A percentile compares a stretch with the other conserved stretches of the same genome.
These are phyloP conservation scores for Paratrypauchen microcephalus DNA, from an alignment of 2,797 vertebrate genomes.

Conservation along the genomic window DNA sequence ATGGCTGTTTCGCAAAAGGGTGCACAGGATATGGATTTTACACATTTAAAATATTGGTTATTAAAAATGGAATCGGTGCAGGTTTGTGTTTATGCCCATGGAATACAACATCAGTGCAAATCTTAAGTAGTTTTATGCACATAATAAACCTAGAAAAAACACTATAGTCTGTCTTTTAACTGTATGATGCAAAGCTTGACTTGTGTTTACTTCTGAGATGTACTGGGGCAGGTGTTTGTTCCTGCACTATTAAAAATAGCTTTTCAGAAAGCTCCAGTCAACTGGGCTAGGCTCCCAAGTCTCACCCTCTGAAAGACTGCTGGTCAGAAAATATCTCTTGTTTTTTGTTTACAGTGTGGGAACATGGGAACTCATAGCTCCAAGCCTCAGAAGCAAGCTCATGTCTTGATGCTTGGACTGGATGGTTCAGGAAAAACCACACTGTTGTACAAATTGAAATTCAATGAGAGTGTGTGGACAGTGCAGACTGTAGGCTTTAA, in stretches of 20 bases:
- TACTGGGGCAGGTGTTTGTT: conserved; percentile 49
- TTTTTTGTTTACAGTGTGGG: not conserved
- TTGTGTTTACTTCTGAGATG: conserved; percentile 45
- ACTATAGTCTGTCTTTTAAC: conserved; percentile 15
- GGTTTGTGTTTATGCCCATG: not conserved
- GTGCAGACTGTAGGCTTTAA: conserved; percentile 90
- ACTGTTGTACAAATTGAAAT: conserved; percentile 87
- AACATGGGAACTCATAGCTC: conserved; percentile 82
- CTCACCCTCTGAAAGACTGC: not conserved
- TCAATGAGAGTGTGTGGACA: conserved; percentile 78
- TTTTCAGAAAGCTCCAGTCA: conserved; percentile 61
- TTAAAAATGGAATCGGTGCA: not conserved
- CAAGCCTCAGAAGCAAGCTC: conserved; percentile 72
- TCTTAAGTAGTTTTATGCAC: not conserved
- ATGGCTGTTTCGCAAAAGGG: not conserved
- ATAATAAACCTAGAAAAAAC: not conserved
- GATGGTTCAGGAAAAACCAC: conserved; percentile 88
- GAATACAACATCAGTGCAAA: not conserved
- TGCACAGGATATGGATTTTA: not conserved
- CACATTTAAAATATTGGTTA: not conserved
- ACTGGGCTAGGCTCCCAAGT: conserved; percentile 41
- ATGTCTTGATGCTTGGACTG: conserved; percentile 87
- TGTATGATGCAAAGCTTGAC: conserved; percentile 31
- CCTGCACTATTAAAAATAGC: conserved; percentile 61
- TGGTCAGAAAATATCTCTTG: not conserved